Conservation (phyloP, 2,113 vertebrate genomes). For the Gracilinanus agilis region DNA sequence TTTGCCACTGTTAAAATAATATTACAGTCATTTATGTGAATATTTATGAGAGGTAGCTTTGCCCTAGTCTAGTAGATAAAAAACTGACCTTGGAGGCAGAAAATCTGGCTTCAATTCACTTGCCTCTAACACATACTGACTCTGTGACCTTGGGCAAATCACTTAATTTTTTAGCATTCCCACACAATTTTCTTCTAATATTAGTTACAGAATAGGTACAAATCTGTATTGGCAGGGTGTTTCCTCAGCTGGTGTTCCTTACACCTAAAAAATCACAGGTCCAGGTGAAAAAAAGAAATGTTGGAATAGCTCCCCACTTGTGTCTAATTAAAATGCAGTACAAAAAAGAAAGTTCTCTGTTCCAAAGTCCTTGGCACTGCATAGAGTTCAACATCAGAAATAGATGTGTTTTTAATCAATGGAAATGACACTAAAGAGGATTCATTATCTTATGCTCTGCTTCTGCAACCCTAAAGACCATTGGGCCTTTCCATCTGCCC, state of each 20-base stretch:
- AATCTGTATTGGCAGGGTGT: not conserved
- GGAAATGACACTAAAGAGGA: not conserved
- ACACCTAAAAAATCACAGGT: not conserved
- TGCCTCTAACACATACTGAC: not conserved
- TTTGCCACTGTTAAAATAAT: not conserved
- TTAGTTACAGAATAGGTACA: not conserved
- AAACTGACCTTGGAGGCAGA: not conserved
- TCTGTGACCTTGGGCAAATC: not conserved
- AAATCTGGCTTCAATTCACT: not conserved
- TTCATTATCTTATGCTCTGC: not conserved
- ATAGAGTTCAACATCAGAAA: not conserved
- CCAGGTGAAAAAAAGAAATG: not conserved
- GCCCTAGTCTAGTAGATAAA: not conserved
- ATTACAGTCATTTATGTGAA: not conserved
- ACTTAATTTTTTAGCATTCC: not conserved
- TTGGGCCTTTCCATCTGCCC: not conserved
- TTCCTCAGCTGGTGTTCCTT: not conserved
- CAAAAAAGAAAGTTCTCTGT: not conserved
- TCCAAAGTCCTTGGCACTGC: not conserved
- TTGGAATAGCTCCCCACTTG: not conserved
- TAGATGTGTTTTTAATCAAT: not conserved
- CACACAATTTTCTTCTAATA: not conserved
- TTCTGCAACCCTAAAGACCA: not conserved
- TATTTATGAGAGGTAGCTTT: not conserved
- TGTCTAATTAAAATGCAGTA: not conserved